Conservation (phyloP, 53 echinoderm and acorn worm species). For the Antedon mediterranea region DNA sequence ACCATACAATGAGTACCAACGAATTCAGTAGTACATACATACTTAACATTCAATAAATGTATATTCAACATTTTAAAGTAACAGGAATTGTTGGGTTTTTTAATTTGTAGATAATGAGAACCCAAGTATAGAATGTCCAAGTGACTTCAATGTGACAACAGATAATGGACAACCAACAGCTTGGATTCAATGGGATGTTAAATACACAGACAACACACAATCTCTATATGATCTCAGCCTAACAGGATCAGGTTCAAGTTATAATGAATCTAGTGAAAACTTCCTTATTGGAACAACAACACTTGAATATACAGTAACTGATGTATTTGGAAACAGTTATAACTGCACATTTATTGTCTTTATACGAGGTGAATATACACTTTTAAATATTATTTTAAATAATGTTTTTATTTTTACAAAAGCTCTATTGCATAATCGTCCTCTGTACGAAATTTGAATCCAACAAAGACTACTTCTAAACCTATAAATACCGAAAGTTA, state of each 20-base stretch:
- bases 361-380: background rate
- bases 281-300: background rate
- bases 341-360: background rate
- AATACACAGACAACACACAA: background rate
- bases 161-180: background rate
- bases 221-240: background rate
- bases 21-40: no score
- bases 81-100: no score
- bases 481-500: no score
- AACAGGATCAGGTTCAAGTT: background rate
- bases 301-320: background rate
- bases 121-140: background rate
- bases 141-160: background rate
- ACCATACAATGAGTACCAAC: no score
- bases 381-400: no score
- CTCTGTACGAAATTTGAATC: no score
- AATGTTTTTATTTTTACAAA: no score
- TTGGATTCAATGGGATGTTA: background rate
- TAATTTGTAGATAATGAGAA: background rate
- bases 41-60: no score
- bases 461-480: no score
- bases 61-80: no score
- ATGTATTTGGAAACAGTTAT: background rate
- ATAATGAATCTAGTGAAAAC: background rate
- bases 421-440: background rate